Evolutionary conservation across 2,113 vertebrate species (phyloP), one percentile per base, ranked within the genome.

Genomic region (Rhinogobius similis): DNA sequence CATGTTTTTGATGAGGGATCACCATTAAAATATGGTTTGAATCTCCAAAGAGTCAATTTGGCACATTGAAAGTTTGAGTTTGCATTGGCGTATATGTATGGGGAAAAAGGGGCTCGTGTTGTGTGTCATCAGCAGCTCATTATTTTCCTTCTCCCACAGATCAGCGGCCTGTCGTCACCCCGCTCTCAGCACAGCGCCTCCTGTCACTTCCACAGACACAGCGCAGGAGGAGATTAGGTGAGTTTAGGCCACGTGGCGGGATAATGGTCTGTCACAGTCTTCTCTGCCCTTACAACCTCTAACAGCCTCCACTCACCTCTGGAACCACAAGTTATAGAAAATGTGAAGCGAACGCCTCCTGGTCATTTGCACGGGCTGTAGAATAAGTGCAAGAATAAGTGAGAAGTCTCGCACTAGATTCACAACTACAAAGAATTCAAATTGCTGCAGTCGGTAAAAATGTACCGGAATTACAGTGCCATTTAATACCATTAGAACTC

Each of bases 81-180:
- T 36, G 32, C 32, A 36, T 36, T 36, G 32, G 9, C 5, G 32
- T 36, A 36, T 36, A 7, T 5, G 32, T 36, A 36, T 7, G 32
- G 32, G 29, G 32, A 7, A 36, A 36, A 36, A 5, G 32, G 32
- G 32, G 32, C 32, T 36, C 83, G 79, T 76, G 82, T 89, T 84
- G 79, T 76, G 82, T 89, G 83, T 86, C 85, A 90, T 88, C 86
- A 85, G 86, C 82, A 86, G 81, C 87, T 92, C 89, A 90, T 90
- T 90, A 90, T 89, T 88, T 90, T 87, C 81, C 74, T 75, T 82
- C 78, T 83, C 86, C 78, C 76, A 79, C 84, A 90, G 87, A 87
- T 89, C 87, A 76, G 65, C 24, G 66, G 85, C 89, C 84, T 85
- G 82, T 87, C 88, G 84, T 89, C 87, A 86, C 86, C 84, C 84